Evolutionary conservation across 2,797 vertebrate genomes (phyloP), one percentile per base, ranked within the genome.

Genomic region (Strix occidentalis): DNA sequence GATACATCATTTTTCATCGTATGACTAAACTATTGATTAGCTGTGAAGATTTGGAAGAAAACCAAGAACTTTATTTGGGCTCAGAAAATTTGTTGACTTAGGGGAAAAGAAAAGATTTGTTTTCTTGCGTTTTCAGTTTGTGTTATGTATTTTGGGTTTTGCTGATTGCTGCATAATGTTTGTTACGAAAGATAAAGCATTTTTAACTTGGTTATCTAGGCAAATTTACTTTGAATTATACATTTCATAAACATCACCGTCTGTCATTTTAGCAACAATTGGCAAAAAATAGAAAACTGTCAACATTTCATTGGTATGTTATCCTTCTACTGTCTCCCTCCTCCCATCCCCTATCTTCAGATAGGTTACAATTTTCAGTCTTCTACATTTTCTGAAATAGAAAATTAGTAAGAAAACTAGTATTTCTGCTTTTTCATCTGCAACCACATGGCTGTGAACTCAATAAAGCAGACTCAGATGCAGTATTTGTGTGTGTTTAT

Each of bases 201-300:
- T 95, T 97, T 97, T 96, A 97, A 94, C 93, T 97, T 95, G 71
- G 96, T 95, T 97, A 97, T 97, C 87, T 92, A 95, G 96, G 97
- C 96, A 97, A 96, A 97, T 97, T 97, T 98, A 69, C 95, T 96
- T 95, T 98, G 97, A 97, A 97, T 97, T 97, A 96, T 97, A 96
- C 93, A 97, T 97, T 97, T 97, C 93, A 95, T 97, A 97, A 98
- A 96, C 94, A 96, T 96, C 84, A 87, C 95, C 54, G 60, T 97
- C 97, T 98, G 96, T 95, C 92, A 71, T 95, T 97, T 97, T 97
- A 97, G 92, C 96, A 97, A 98, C 95, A 97, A 96, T 95, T 97
- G 97, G 93, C 93, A 97, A 97, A 97, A 97, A 95, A 96, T 78
- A 95, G 84, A 96, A 95, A 97, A 77, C 81, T 88, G 75, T 91